Evolutionary conservation across 1,140 invertebrate species (phyloP).

Genomic region (Scaptomyza pallida): DNA sequence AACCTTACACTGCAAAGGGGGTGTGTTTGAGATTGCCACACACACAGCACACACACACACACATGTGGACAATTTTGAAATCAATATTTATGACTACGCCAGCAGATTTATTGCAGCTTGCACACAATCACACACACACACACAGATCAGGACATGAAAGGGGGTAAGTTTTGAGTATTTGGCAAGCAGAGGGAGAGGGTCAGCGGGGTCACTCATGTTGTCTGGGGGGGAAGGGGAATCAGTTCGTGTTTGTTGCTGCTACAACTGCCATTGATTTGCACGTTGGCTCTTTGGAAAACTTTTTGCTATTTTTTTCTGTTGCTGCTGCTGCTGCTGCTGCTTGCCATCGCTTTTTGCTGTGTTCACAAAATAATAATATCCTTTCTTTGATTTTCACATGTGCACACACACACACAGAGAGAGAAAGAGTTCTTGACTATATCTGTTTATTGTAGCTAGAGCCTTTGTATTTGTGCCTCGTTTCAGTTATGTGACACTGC

Average conservation of each 20-base stretch:
- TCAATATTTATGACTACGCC: slow-evolving; percentile 80
- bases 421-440: background rate
- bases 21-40: slow-evolving; percentile 3
- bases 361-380: slow-evolving; percentile 79
- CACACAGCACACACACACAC: slow-evolving; percentile 30
- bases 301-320: slow-evolving; percentile 16
- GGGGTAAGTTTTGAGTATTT: slow-evolving; percentile 7
- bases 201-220: background rate
- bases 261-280: slow-evolving; percentile 69
- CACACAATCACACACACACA: slow-evolving; percentile 15
- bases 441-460: slow-evolving; percentile 44
- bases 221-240: background rate
- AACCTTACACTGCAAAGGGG: background rate
- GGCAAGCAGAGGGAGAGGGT: too few species aligned
- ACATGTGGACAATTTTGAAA: slow-evolving; percentile 72
- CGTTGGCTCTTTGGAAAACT: slow-evolving; percentile 47
- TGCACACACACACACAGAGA: slow-evolving; percentile 8
- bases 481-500: slow-evolving; percentile 75
- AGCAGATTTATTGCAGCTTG: slow-evolving; percentile 77
- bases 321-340: slow-evolving; percentile 4
- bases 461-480: slow-evolving; percentile 52
- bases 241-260: slow-evolving; percentile 37
- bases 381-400: slow-evolving; percentile 63
- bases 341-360: slow-evolving; percentile 58
- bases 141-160: background rate